Evolutionary conservation across 1,140 invertebrate genomes (phyloP), one percentile per base, ranked within the genome.

Genomic region (Drosophila hydei): DNA sequence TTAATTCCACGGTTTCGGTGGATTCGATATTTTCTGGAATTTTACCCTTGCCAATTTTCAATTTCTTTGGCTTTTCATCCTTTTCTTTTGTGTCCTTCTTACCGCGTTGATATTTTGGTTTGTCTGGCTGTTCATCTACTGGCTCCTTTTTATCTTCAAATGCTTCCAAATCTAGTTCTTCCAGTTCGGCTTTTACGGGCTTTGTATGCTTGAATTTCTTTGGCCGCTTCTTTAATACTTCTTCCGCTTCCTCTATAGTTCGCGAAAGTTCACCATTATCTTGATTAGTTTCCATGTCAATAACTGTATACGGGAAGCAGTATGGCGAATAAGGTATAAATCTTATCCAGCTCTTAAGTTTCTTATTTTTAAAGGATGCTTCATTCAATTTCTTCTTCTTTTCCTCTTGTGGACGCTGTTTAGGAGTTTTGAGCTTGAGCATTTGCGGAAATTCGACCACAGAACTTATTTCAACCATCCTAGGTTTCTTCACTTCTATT

Each of bases 1-100:
- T 95, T 2, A 95, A 74, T 33, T 69, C 91, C 19, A 94, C 92
- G 69, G 93, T 79, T 79, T 94, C 94, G 68, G 93, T 51, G 1
- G 36, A 19, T 11, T 89, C 74, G 14, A 42, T 65, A 51, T 69
- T 71, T 67, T 83, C 50, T 1, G 87, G 88, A 56, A 89, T 52
- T 36, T 81, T 81, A 9, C 90, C 90, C 14, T 90, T 90, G 2
- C 79, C 90, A 18, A 87, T 54, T 63, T 89, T 91, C 0, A 90
- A 63, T 54, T 89, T 91, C 38, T 27, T 75, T 19, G 23, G 59
- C 52, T 84, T 68, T 1, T 71, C 55, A 1, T 47, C 27, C n/a
- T 21, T 50, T 63, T 77, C 72, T 0, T 81, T 60, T 14, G 72
- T 47, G 1, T 6, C 36, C 36, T 91, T 91, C 40, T 90, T 81